Evolutionary conservation across 2,888 invertebrate species (phyloP).

Genomic region (Torymus tubicola): DNA sequence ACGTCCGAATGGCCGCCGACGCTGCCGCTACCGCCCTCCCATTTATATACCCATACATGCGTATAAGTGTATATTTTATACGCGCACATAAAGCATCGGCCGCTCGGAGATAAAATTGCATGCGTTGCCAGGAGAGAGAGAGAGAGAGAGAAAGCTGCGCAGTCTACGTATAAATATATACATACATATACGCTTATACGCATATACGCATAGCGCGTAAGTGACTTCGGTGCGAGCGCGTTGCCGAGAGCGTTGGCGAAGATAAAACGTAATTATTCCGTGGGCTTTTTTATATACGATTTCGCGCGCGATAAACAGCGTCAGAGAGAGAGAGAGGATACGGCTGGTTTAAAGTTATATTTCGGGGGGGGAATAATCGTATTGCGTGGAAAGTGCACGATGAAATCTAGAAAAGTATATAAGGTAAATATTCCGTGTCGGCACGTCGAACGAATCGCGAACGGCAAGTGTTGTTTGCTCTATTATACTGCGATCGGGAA

Average conservation of each 20-base stretch:
- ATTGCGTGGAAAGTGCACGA: neutral
- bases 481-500: too few species aligned
- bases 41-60: slow-evolving; percentile 5
- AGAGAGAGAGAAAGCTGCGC: too few species aligned
- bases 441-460: too few species aligned
- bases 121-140: neutral
- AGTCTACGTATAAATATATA: too few species aligned
- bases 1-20: neutral
- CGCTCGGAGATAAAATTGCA: slow-evolving; percentile 39
- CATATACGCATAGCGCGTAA: neutral
- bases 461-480: too few species aligned
- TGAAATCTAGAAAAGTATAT: too few species aligned
- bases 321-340: too few species aligned
- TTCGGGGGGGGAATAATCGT: too few species aligned
- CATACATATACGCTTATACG: neutral
- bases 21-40: neutral
- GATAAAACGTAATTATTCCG: slow-evolving; percentile 14
- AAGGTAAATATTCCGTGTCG: too few species aligned
- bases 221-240: neutral
- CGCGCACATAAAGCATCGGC: slow-evolving; percentile 36
- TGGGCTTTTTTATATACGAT: too few species aligned
- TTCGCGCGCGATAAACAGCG: too few species aligned
- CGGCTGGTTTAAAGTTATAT: too few species aligned
- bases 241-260: neutral
- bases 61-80: slow-evolving; percentile 26